These are phyloP conservation scores for Mormyrops attenuatus DNA, from an alignment of 2,797 vertebrate species.

Conservation along the genomic window DNA sequence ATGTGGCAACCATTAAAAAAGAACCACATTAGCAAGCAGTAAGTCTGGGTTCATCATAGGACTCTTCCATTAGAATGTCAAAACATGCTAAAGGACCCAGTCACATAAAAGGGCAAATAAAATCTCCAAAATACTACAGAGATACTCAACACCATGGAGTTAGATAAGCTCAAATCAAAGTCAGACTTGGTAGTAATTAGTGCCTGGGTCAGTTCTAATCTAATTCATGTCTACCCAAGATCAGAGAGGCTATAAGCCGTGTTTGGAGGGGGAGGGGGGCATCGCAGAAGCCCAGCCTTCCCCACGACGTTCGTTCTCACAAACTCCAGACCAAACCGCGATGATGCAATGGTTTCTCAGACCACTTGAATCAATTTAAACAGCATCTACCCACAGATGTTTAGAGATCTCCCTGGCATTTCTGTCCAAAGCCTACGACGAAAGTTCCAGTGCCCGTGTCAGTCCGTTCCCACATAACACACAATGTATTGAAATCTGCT, in stretches of 20 bases:
- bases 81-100: neutral
- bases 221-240: constrained; percentile 11
- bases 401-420: constrained; percentile 36
- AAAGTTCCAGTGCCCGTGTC: constrained; percentile 16
- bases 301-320: constrained; percentile 5
- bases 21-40: neutral
- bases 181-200: constrained; percentile 11
- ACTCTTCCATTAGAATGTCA: neutral
- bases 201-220: constrained; percentile 11
- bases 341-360: constrained; percentile 27
- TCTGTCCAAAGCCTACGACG: constrained; percentile 18
- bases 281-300: constrained; percentile 6
- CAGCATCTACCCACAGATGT: constrained; percentile 33
- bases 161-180: constrained; percentile 17
- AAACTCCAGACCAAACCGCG: constrained; percentile 26
- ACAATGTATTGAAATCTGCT: constrained; percentile 37
- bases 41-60: neutral
- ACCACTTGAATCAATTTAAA: constrained; percentile 40
- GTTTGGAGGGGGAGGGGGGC: neutral
- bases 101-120: constrained; percentile 12
- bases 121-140: neutral
- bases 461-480: constrained; percentile 31
- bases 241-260: constrained; percentile 6
- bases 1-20: neutral
- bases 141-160: neutral